phyloP scores from a whole-genome alignment of 2,113 vertebrate species.

The Melanostigma gelatinosum region DNA sequence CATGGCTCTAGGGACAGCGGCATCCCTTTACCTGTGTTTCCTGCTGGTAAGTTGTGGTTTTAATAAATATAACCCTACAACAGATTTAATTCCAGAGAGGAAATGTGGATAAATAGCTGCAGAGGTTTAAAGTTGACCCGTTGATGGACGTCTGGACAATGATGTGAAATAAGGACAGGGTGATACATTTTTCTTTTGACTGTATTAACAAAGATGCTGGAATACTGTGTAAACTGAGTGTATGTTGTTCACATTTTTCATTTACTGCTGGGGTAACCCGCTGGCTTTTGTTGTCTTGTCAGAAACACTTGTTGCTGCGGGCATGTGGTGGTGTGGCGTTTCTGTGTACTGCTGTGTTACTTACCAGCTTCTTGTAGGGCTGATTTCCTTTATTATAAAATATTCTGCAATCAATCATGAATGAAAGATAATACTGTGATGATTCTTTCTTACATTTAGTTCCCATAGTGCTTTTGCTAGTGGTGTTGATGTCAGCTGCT shows the following conservation, averaged over 20 bases:
- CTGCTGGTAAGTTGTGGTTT: constrained; percentile 71
- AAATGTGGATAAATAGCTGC: background rate
- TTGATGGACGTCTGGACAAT: background rate
- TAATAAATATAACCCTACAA: background rate
- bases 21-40: constrained; percentile 56
- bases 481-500: background rate
- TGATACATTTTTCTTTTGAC: background rate
- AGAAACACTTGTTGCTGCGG: constrained; percentile 74
- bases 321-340: constrained; percentile 40
- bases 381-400: background rate
- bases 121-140: background rate
- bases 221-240: background rate
- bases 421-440: background rate
- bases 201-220: background rate
- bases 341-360: constrained; percentile 8
- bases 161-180: background rate
- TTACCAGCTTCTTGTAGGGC: background rate
- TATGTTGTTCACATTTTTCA: constrained; percentile 7
- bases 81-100: background rate
- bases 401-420: background rate
- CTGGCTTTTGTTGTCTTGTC: constrained; percentile 75
- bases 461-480: background rate
- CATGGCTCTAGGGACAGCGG: constrained; percentile 68
- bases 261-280: background rate
- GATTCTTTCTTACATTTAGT: background rate